Percentiles rank a stretch among this genome's conserved stretches.
phyloP scores from a whole-genome alignment of 1,140 invertebrate genomes.

The Drosophila kanapiae region DNA sequence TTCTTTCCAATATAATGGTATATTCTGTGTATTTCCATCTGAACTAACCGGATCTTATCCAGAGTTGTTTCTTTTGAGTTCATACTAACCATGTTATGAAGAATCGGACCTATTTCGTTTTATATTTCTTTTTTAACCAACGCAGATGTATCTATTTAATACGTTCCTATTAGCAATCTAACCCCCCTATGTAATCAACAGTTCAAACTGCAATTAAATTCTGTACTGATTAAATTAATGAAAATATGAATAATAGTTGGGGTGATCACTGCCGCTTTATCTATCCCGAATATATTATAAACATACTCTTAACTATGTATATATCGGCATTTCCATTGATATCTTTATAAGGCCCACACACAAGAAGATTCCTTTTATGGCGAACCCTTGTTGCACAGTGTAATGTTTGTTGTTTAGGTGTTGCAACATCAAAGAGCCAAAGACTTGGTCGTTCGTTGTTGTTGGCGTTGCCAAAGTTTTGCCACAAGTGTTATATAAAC shows the following conservation, averaged over 20 bases:
- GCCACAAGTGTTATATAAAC: constrained; percentile 77
- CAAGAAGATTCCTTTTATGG: constrained; percentile 5
- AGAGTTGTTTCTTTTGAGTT: not conserved
- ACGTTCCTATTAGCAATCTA: not conserved
- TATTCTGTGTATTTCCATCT: too few relatives aligned
- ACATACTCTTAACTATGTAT: not conserved
- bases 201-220: not conserved
- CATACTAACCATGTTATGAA: not conserved
- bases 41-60: too few relatives aligned
- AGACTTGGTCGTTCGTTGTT: constrained; percentile 33
- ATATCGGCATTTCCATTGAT: constrained; percentile 7
- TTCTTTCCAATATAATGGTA: too few relatives aligned
- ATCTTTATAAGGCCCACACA: constrained; percentile 12
- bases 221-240: not conserved
- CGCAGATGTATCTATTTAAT: too few relatives aligned
- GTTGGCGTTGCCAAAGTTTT: constrained; percentile 54
- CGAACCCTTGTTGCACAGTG: constrained; percentile 42
- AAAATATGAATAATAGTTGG: not conserved
- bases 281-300: not conserved
- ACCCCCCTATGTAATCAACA: not conserved
- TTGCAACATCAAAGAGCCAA: constrained; percentile 57
- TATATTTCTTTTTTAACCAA: too few relatives aligned
- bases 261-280: not conserved
- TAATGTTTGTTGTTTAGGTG: constrained; percentile 39
- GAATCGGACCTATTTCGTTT: not conserved